Percentiles rank a stretch among this genome's conserved stretches.
These are phyloP conservation scores for Myotis yumanensis DNA, from an alignment of 2,113 vertebrate species.

Conservation along the genomic window DNA sequence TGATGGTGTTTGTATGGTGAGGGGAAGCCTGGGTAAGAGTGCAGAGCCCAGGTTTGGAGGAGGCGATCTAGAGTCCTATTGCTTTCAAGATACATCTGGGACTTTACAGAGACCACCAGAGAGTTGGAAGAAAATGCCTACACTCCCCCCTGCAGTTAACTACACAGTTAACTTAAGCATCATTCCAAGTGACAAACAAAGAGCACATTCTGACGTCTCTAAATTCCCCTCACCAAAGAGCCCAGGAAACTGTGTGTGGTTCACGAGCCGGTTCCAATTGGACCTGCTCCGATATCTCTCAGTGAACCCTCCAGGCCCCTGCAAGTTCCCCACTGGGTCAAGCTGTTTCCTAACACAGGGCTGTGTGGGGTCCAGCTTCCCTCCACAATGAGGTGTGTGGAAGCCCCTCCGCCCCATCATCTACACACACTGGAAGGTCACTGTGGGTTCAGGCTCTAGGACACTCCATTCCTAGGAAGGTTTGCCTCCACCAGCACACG, in stretches of 20 bases:
- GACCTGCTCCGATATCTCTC: neutral
- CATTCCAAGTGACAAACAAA: neutral
- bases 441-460: neutral
- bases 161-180: neutral
- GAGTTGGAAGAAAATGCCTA: neutral
- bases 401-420: neutral
- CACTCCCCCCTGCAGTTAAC: too few relatives aligned
- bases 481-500: neutral
- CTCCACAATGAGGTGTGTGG: neutral
- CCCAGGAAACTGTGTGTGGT: neutral
- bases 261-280: neutral
- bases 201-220: neutral
- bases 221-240: neutral
- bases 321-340: neutral
- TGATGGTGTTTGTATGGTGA: neutral
- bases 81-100: neutral
- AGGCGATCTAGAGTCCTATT: neutral
- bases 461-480: neutral
- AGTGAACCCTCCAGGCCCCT: accelerated
- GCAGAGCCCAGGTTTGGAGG: neutral
- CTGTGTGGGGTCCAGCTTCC: neutral
- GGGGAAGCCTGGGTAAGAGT: neutral
- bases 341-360: neutral
- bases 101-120: neutral
- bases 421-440: neutral